Evolutionary conservation across 2,797 vertebrate genomes (phyloP), one percentile per base, ranked within the genome.

Genomic region (Kryptolebias ocellatus): DNA sequence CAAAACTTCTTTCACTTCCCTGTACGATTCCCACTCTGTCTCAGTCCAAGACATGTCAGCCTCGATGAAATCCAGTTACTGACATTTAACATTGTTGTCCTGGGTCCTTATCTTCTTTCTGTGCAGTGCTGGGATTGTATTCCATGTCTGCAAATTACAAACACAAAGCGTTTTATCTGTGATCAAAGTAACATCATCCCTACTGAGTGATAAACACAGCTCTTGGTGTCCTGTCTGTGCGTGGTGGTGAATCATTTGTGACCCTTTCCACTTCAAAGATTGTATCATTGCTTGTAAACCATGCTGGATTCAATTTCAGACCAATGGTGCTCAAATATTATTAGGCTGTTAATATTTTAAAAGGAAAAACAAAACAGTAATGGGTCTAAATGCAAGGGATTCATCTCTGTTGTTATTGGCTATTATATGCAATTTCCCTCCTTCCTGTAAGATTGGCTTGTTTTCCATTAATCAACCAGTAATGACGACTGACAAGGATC

Each of bases 61-160:
- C 76, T 74, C 79, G 82, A 89, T 91, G 80, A 92, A 93, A 92
- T 92, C 84, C 83, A 89, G 90, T 93, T 91, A 87, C 61, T 77
- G 79, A 78, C 88, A 76, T 90, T 91, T 92, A 92, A 90, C 68
- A 54, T 79, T 73, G 57, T 80, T 87, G 83, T 90, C 81, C 78
- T 64, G 85, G 83, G 84, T 81, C 83, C 86, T 78, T 79, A 86
- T 87, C 78, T 80, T 76, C 82, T 89, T 82, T 75, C 49, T 2
- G 0, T 57, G 37, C 56, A 47, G 72, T 58, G 61, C 60, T 53
- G n/a, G 89, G 88, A 81, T 92, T 83, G 76, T 90, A 83, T 90
- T 88, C 83, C 86, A 87, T 64, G 74, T 85, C 76, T 85, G 66
- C 50, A 67, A 75, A 89, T 89, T 87, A 87, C 89, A 90, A 90